These are phyloP conservation scores for Indicator maculatus DNA, from an alignment of 2,113 vertebrate species.

Conservation along the genomic window DNA sequence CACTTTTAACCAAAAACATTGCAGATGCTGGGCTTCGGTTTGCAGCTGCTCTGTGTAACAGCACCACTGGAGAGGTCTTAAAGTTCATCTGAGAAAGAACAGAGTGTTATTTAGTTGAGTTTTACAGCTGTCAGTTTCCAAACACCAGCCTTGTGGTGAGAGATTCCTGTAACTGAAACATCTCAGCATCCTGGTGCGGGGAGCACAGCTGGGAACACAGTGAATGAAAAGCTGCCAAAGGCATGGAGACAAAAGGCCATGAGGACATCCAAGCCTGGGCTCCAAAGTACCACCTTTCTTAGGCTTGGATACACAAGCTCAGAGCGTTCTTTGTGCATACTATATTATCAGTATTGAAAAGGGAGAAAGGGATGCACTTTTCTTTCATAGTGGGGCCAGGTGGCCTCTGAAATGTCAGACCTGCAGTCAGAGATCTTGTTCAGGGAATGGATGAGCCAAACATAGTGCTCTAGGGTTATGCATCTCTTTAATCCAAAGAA, in stretches of 20 bases:
- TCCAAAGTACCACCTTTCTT: not conserved
- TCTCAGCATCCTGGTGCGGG: rapidly evolving
- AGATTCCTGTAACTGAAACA: not conserved
- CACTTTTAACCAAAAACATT: not conserved
- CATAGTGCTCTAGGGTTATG: not conserved
- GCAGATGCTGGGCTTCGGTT: not conserved
- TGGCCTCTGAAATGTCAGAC: not conserved
- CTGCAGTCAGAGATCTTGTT: not conserved
- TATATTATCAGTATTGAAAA: not conserved
- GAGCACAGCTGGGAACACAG: not conserved
- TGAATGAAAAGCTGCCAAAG: not conserved
- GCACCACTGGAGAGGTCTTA: not conserved
- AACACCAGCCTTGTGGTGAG: not conserved
- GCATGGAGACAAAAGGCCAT: not conserved
- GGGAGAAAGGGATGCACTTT: not conserved
- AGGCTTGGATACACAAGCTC: not conserved
- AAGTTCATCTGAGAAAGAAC: not conserved
- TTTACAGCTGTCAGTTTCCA: not conserved
- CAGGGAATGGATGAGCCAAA: not conserved
- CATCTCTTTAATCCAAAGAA: not conserved
- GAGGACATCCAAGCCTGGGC: not conserved
- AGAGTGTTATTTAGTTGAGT: not conserved
- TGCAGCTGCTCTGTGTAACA: not conserved
- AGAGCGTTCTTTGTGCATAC: not conserved
- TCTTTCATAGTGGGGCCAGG: not conserved